Conservation (phyloP, 2,797 vertebrate species). For the Tangara arthus region DNA sequence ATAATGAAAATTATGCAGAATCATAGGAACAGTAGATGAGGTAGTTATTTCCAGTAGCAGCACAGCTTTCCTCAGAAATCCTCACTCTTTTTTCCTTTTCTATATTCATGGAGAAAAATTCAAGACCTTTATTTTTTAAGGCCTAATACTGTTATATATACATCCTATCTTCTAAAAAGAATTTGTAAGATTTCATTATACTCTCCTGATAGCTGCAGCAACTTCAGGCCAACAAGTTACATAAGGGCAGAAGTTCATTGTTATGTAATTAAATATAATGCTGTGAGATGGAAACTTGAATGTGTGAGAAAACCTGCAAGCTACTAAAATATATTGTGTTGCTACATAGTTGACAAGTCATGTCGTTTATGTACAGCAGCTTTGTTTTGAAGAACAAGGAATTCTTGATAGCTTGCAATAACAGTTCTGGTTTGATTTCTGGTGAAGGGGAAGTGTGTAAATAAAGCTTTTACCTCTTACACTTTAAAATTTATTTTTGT, state of each 20-base stretch:
- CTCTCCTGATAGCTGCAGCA: not conserved
- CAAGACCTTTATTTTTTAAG: not conserved
- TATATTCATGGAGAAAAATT: not conserved
- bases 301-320: not conserved
- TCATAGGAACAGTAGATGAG: not conserved
- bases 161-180: not conserved
- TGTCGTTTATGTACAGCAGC: not conserved
- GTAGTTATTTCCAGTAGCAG: not conserved
- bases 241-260: not conserved
- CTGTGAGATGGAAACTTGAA: conserved; percentile 1
- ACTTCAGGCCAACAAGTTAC: not conserved
- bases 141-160: not conserved
- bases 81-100: not conserved
- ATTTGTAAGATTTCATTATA: not conserved
- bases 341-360: not conserved
- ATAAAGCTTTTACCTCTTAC: not conserved
- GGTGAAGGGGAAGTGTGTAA: not conserved
- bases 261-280: conserved; percentile 23
- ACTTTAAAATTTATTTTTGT: not conserved
- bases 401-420: not conserved
- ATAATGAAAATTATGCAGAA: not conserved
- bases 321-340: not conserved
- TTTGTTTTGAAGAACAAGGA: conserved; percentile 8
- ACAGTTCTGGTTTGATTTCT: not conserved
- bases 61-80: not conserved